These are phyloP conservation scores for Brachionus calyciflorus DNA, from an alignment of 1,140 invertebrate species.

Conservation along the genomic window DNA sequence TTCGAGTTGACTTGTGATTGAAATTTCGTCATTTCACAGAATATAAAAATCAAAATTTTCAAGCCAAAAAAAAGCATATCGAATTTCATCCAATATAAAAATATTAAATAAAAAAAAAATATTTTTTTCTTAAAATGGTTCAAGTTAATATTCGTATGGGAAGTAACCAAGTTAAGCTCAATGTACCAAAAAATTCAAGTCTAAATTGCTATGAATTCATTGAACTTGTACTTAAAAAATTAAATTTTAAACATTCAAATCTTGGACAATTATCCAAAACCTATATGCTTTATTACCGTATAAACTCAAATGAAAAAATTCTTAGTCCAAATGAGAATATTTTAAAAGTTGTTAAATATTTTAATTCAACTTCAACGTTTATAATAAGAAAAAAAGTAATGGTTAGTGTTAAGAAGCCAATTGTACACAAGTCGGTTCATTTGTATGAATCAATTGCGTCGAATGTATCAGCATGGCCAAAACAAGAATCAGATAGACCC, in stretches of 20 bases:
- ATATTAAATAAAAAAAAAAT: no score
- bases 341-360: neutral
- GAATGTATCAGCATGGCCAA: no score
- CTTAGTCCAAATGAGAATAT: neutral
- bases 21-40: no score
- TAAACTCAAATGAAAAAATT: neutral
- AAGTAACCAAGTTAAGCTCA: neutral
- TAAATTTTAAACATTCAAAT: neutral
- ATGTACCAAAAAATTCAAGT: neutral
- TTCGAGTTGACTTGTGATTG: no score
- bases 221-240: neutral
- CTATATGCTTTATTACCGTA: neutral
- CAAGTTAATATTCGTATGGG: conserved; percentile 24
- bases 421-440: neutral
- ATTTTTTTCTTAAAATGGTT: no score
- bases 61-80: no score
- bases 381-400: neutral
- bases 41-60: no score
- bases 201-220: neutral
- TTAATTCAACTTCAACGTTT: neutral
- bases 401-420: neutral
- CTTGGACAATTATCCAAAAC: neutral
- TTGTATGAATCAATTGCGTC: neutral
- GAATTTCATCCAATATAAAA: no score
- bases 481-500: no score